A percentile compares a stretch with the other conserved stretches of the same genome.
phyloP scores from a whole-genome alignment of 1,140 invertebrate species.

The Ceratoteleas bidentatus region DNA sequence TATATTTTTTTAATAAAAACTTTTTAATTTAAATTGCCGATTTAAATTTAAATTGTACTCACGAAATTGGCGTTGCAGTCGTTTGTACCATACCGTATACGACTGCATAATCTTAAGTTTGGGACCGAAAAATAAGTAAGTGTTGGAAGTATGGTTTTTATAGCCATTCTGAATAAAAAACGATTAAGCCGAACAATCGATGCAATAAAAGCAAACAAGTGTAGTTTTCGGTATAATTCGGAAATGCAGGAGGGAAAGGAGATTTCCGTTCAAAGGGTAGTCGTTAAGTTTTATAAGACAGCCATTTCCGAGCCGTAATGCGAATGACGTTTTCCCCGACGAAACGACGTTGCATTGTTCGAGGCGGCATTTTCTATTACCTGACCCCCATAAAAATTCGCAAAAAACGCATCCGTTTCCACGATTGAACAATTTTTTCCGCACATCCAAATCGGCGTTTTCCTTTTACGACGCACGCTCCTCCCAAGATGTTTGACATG shows the following conservation, averaged over 20 bases:
- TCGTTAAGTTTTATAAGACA: conserved; percentile 45
- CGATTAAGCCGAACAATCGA: background rate
- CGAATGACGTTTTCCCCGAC: conserved; percentile 25
- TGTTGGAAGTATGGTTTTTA: no score
- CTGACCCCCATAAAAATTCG: conserved; percentile 13
- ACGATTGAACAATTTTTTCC: conserved; percentile 17
- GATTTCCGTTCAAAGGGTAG: conserved; percentile 22
- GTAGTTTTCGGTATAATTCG: conserved; percentile 3
- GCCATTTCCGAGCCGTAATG: conserved; percentile 35
- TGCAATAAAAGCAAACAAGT: conserved; percentile 13
- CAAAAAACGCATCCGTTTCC: conserved; percentile 32
- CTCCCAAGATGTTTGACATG: background rate
- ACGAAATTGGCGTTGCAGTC: no score
- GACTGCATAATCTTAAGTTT: no score
- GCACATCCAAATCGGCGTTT: conserved; percentile 25
- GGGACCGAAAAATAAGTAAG: no score
- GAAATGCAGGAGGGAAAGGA: conserved; percentile 2
- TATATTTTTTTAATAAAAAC: no score
- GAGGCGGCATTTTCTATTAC: conserved; percentile 8
- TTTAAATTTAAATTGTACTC: no score
- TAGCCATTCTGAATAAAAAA: background rate
- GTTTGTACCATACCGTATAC: no score
- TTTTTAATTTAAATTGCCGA: no score
- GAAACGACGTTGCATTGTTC: conserved; percentile 25
- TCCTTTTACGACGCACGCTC: conserved; percentile 23